phyloP scores from a whole-genome alignment of 2,797 vertebrate species.

The Myiotriccus ornatus region DNA sequence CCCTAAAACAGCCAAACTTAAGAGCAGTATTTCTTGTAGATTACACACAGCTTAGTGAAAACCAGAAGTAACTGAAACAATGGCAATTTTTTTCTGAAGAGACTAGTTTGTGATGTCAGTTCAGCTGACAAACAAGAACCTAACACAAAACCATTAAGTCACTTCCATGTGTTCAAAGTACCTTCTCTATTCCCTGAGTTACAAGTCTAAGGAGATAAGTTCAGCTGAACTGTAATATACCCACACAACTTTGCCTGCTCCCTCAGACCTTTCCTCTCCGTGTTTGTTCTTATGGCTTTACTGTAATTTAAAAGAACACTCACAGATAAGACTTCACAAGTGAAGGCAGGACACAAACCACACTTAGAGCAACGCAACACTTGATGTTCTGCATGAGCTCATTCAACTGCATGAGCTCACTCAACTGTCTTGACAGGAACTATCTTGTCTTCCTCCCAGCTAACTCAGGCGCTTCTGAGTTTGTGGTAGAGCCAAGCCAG shows the following conservation, averaged over 20 bases:
- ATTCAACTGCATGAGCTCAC: rapidly evolving
- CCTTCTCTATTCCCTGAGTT: background rate
- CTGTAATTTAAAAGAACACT: background rate
- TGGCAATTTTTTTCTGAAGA: background rate
- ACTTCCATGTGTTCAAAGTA: background rate
- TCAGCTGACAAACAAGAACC: background rate
- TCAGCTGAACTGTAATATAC: background rate
- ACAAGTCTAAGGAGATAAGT: background rate
- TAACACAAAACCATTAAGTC: background rate
- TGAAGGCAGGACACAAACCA: background rate
- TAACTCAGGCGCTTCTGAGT: background rate
- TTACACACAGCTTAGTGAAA: background rate
- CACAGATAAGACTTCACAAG: background rate
- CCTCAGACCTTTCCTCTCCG: background rate
- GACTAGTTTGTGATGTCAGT: background rate
- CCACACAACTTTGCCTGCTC: background rate
- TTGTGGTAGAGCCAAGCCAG: rapidly evolving
- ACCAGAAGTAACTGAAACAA: background rate
- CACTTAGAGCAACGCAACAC: background rate
- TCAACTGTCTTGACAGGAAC: background rate
- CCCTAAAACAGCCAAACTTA: background rate
- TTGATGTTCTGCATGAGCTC: rapidly evolving
- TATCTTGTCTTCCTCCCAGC: background rate
- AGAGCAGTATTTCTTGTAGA: background rate
- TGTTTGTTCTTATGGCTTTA: background rate